Conservation (phyloP, 2,888 invertebrate species). For the Cataglyphis altisquamis region DNA sequence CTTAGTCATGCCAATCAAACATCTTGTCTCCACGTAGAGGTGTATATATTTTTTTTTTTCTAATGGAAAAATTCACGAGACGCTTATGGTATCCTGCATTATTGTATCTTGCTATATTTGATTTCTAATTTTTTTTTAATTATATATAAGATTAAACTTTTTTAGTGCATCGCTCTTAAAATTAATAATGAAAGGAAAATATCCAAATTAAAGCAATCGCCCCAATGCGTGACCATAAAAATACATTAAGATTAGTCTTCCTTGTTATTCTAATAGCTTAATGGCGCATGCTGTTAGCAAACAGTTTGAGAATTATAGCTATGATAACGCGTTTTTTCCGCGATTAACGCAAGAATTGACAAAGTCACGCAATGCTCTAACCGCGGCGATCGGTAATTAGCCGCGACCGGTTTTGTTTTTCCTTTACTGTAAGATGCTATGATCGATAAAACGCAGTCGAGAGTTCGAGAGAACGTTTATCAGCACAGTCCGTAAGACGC, state of each 20-base stretch:
- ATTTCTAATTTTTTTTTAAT: not conserved
- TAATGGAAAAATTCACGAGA: not conserved
- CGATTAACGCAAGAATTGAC: constrained; percentile 59
- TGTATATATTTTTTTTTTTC: not conserved
- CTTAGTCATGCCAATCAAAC: constrained; percentile 31
- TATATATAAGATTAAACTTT: not conserved
- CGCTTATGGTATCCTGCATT: not conserved
- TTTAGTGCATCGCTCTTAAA: not conserved
- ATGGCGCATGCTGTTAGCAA: not conserved
- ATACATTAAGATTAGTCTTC: not conserved
- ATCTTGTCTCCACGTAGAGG: not conserved
- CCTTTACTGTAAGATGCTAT: constrained; percentile 31
- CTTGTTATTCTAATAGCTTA: not conserved
- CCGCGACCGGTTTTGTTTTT: constrained; percentile 24
- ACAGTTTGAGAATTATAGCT: not conserved
- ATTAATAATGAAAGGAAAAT: not conserved
- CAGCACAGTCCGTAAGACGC: constrained; percentile 62
- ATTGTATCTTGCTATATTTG: not conserved
- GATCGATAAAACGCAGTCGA: constrained; percentile 68
- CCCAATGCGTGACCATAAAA: not conserved
- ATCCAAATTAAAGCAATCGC: not conserved
- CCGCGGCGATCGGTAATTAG: constrained; percentile 38
- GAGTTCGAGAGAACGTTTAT: constrained; percentile 59
- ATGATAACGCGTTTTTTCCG: not conserved
- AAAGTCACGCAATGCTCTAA: constrained; percentile 43